These are phyloP conservation scores for Macaria liturata DNA, from an alignment of 2,888 invertebrate genomes.

Conservation along the genomic window DNA sequence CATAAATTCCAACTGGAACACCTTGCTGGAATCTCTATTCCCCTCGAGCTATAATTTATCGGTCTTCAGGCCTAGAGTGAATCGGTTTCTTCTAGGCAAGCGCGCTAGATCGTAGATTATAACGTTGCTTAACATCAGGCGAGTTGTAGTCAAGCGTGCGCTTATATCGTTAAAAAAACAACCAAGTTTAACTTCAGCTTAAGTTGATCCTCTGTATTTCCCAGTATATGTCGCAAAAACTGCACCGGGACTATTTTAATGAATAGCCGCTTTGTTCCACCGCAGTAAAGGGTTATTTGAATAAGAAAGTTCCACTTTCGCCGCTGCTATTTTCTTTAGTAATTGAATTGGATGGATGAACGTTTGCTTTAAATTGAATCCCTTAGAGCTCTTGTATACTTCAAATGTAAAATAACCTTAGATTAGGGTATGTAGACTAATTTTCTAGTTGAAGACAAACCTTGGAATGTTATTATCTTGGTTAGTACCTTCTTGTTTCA, in stretches of 20 bases:
- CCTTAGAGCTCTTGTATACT: conserved; percentile 31
- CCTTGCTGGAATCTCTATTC: too few relatives aligned
- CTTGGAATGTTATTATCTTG: conserved; percentile 1
- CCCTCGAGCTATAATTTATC: too few relatives aligned
- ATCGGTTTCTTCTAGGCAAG: too few relatives aligned
- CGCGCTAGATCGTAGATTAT: too few relatives aligned
- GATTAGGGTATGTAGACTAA: conserved; percentile 6
- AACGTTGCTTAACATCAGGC: too few relatives aligned
- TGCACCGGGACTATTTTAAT: conserved; percentile 66
- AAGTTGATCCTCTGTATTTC: background rate
- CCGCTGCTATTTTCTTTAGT: conserved; percentile 66
- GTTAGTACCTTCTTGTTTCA: background rate
- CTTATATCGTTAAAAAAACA: too few relatives aligned
- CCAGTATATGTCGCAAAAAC: conserved; percentile 9
- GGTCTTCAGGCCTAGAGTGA: too few relatives aligned
- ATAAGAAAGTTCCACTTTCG: conserved; percentile 73
- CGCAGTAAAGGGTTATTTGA: conserved; percentile 68
- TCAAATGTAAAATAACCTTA: conserved; percentile 25
- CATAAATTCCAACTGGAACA: too few relatives aligned
- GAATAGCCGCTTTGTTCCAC: conserved; percentile 72
- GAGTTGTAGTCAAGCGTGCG: too few relatives aligned
- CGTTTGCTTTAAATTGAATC: conserved; percentile 48
- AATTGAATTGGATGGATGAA: conserved; percentile 74
- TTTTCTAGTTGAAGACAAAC: conserved; percentile 14
- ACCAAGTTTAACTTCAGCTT: too few relatives aligned